These are phyloP conservation scores for Lasioglossum morio DNA, from an alignment of 2,888 invertebrate species.

Conservation along the genomic window DNA sequence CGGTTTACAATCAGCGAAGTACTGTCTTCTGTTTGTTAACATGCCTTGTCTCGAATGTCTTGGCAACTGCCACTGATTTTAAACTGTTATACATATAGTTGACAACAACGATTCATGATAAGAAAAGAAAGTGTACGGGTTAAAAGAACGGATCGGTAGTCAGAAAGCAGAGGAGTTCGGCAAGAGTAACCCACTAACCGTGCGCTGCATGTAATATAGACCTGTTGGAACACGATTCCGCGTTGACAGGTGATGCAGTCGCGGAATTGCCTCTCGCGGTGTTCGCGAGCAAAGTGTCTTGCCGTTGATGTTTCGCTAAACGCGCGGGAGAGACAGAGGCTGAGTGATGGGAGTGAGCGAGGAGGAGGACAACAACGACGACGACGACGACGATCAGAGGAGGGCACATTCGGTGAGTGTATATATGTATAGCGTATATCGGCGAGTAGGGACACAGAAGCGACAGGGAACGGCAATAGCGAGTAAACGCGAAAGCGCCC, in stretches of 20 bases:
- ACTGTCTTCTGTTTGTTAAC: too few species aligned
- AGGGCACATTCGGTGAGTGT: neutral
- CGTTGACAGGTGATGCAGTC: slow-evolving; percentile 81
- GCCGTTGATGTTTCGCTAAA: slow-evolving; percentile 64
- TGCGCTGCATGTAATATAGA: slow-evolving; percentile 75
- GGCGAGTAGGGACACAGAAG: slow-evolving; percentile 52
- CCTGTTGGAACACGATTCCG: slow-evolving; percentile 73
- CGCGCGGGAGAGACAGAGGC: slow-evolving; percentile 13
- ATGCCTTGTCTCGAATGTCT: too few species aligned
- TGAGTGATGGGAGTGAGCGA: slow-evolving; percentile 1
- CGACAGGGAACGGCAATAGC: slow-evolving; percentile 63
- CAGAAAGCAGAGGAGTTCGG: neutral
- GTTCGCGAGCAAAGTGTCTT: slow-evolving; percentile 70
- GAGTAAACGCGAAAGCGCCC: slow-evolving; percentile 81
- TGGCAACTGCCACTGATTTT: too few species aligned
- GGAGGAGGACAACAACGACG: slow-evolving; percentile 7
- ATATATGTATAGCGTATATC: neutral
- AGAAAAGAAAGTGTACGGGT: neutral
- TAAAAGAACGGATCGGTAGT: neutral
- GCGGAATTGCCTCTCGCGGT: slow-evolving; percentile 75
- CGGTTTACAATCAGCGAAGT: too few species aligned
- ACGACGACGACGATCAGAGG: neutral
- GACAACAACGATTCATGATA: neutral
- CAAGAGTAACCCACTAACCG: slow-evolving; percentile 20
- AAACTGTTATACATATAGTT: too few species aligned